Percentiles rank a stretch among this genome's conserved stretches.
Conservation (phyloP, 2,113 vertebrate species). For the Eurystomus gularis region DNA sequence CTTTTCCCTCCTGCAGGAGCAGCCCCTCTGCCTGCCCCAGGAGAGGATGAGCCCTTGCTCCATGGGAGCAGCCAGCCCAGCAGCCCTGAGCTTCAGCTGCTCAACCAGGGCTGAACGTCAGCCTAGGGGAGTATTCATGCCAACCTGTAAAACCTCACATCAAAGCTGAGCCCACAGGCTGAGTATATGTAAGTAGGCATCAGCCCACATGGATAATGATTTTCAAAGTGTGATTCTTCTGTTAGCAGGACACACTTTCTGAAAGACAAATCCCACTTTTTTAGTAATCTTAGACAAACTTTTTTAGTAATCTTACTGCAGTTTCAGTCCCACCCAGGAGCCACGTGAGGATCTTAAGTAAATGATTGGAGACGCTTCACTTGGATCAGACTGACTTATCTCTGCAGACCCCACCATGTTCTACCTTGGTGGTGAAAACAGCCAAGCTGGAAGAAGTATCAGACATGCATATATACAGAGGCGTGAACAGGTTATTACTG, state of each 20-base stretch:
- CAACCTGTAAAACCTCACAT: neutral
- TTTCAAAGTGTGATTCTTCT: conserved; percentile 2
- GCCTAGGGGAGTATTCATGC: neutral
- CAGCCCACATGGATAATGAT: neutral
- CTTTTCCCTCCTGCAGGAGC: neutral
- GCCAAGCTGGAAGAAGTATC: neutral
- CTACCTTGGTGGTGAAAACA: neutral
- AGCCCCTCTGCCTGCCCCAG: neutral
- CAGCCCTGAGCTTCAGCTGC: conserved; percentile 2
- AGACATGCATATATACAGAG: neutral
- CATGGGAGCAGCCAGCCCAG: neutral
- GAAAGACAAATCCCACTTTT: neutral
- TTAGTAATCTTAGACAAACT: neutral
- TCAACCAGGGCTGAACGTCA: conserved; percentile 49
- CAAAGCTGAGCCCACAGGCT: conserved; percentile 23
- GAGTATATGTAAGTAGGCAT: neutral
- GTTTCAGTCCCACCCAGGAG: neutral
- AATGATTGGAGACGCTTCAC: neutral
- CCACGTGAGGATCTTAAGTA: neutral
- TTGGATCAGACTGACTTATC: neutral
- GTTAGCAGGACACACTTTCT: neutral
- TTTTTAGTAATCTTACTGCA: neutral
- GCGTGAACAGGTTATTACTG: neutral
- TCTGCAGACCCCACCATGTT: neutral
- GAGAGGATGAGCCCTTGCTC: neutral